Evolutionary conservation across 2,888 invertebrate genomes (phyloP).

Genomic region (Encarsia formosa): DNA sequence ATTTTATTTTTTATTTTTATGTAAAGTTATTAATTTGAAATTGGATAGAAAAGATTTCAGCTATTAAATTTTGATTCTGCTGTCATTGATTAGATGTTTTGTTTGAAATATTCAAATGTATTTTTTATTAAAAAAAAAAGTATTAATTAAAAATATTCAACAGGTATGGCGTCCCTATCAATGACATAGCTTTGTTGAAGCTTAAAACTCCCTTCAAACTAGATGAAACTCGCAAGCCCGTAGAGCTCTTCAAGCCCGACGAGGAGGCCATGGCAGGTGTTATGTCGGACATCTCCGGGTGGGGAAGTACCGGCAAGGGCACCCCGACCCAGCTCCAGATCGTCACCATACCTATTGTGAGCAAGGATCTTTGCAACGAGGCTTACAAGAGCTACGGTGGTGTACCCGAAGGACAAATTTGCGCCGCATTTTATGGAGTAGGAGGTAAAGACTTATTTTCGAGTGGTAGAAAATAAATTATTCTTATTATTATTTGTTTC

Average conservation of each 20-base stretch:
- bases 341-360: constrained; percentile 52
- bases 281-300: constrained; percentile 34
- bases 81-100: too few species aligned
- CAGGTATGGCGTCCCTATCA: constrained; percentile 30
- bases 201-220: constrained; percentile 52
- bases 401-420: constrained; percentile 51
- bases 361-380: constrained; percentile 50
- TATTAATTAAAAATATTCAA: too few species aligned
- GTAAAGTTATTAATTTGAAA: too few species aligned
- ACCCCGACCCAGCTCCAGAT: constrained; percentile 16
- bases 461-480: too few species aligned
- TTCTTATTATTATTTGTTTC: too few species aligned
- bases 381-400: constrained; percentile 48
- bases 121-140: too few species aligned
- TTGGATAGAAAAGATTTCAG: too few species aligned
- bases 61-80: too few species aligned
- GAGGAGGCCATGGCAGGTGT: constrained; percentile 31
- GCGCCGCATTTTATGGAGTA: constrained; percentile 54
- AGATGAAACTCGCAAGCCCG: constrained; percentile 51
- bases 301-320: constrained; percentile 34
- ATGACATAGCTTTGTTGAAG: constrained; percentile 58
- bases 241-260: constrained; percentile 50
- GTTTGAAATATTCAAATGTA: too few species aligned
- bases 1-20: too few species aligned
- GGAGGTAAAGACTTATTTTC: constrained; percentile 52